Conservation (phyloP, 2,888 invertebrate species). For the Mylabris sibirica region DNA sequence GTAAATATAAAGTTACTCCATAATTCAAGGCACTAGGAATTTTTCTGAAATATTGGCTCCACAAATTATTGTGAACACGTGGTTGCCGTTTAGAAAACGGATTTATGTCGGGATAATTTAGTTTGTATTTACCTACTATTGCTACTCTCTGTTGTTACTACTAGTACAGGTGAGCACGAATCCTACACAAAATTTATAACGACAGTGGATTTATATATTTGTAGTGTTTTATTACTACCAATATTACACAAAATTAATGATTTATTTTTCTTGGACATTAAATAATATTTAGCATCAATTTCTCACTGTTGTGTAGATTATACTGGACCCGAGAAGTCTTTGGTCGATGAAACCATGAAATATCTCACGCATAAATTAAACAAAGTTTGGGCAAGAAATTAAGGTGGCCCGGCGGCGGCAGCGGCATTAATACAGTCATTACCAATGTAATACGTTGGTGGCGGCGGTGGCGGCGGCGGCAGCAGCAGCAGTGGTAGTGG, state of each 20-base stretch:
- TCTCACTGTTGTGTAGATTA: slow-evolving; percentile 6
- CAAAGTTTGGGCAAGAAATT: slow-evolving; percentile 60
- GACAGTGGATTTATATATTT: neutral
- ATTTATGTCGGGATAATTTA: slow-evolving; percentile 59
- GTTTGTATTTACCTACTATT: slow-evolving; percentile 55
- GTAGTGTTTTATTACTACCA: neutral
- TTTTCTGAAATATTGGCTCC: slow-evolving; percentile 61
- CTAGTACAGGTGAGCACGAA: slow-evolving; percentile 50
- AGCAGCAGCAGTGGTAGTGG: no score
- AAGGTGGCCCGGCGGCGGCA: slow-evolving; percentile 54
- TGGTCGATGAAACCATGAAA: slow-evolving; percentile 56
- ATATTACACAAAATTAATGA: no score
- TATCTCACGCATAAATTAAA: slow-evolving; percentile 60
- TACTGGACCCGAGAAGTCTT: slow-evolving; percentile 40
- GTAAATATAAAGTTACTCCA: slow-evolving; percentile 62
- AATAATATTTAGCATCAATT: neutral
- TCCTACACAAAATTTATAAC: slow-evolving; percentile 39
- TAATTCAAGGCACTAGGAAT: slow-evolving; percentile 59
- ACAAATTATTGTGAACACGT: slow-evolving; percentile 61
- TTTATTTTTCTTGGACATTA: no score
- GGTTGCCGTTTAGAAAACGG: slow-evolving; percentile 51
- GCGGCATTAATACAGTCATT: slow-evolving; percentile 59
- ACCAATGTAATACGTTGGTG: slow-evolving; percentile 47
- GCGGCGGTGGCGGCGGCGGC: no score
- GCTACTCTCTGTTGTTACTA: no score